A percentile compares a stretch with the other conserved stretches of the same genome.
phyloP scores from a whole-genome alignment of 2,113 vertebrate species.

The Pseudorasbora parva region DNA sequence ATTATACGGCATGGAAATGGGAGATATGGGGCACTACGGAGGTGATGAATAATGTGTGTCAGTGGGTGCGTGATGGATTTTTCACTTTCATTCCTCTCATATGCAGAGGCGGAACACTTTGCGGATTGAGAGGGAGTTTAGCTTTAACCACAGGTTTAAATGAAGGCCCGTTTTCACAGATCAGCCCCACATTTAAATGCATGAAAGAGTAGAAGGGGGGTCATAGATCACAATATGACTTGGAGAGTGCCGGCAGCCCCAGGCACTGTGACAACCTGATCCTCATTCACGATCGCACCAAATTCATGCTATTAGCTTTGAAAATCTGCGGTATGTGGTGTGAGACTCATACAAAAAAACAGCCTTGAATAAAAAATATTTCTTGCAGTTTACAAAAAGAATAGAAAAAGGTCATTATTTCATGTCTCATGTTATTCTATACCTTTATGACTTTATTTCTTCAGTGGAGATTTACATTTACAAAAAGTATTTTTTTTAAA shows the following conservation, averaged over 20 bases:
- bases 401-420: background rate
- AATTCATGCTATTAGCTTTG: conserved; percentile 12
- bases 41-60: conserved; percentile 49
- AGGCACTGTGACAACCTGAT: conserved; percentile 49
- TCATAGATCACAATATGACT: conserved; percentile 70
- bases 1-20: conserved; percentile 68
- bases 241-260: conserved; percentile 57
- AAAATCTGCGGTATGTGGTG: background rate
- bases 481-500: background rate
- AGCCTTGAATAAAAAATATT: background rate
- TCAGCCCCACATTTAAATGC: conserved; percentile 77
- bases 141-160: conserved; percentile 49
- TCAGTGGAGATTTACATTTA: background rate
- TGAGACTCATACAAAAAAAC: background rate
- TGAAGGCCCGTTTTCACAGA: conserved; percentile 55
- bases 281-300: conserved; percentile 52
- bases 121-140: conserved; percentile 36
- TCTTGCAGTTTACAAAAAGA: background rate
- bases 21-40: conserved; percentile 59
- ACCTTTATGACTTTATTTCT: background rate
- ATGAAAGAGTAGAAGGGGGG: conserved; percentile 70
- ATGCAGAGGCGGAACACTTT: conserved; percentile 57
- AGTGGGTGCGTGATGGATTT: conserved; percentile 41
- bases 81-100: conserved; percentile 65
- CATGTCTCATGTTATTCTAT: background rate